Base-by-base conservation (phyloP, 1,140 invertebrate genomes). In the Anthonomus grandis region DNA sequence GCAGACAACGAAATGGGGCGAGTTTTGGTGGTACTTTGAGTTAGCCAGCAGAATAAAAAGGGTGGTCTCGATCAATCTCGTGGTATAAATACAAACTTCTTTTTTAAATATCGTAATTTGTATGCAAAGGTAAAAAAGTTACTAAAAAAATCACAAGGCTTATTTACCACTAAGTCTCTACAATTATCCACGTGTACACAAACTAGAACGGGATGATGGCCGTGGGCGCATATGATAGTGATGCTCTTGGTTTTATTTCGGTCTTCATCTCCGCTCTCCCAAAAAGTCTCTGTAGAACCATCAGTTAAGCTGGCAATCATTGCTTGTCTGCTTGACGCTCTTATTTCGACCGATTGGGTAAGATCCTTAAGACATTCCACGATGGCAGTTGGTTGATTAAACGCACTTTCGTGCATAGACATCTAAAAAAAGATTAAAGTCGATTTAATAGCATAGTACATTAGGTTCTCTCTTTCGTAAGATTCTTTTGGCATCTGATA, bases 221-320 rank as follows among this genome's bases (percentile, higher is more conserved):
- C 80, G 25, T 80, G 70, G 1, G 75, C 73, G 50, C 79, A 83
- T 3, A 74, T 55, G 13, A 82, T 59, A 22, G 78, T 76, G 13
- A 81, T 70, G 75, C 77, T 80, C 71, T 97, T 96, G 1, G 89
- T 86, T 73, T 93, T 93, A 70, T 94, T 95, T 47, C 88, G 76
- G 74, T 97, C 95, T 70, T 98, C 95, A 65, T 98, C 95, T 2
- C 95, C 95, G 55, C 93, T 97, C 76, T 99, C 96, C 96, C 96
- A 99, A 74, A 98, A 99, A 0, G 96, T 98, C 76, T 99, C 96
- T 0, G 94, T 97, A 1, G 92, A 95, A 64, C 88, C 89, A 73
- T 98, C 96, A 0, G 86, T 91, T 5, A 99, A 78, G 68, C 93
- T 94, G 2, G 85, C 86, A 17, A 94, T 85, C 92, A 98, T 95